Conservation (phyloP, 2,888 invertebrate species). For the Catonia carolina region DNA sequence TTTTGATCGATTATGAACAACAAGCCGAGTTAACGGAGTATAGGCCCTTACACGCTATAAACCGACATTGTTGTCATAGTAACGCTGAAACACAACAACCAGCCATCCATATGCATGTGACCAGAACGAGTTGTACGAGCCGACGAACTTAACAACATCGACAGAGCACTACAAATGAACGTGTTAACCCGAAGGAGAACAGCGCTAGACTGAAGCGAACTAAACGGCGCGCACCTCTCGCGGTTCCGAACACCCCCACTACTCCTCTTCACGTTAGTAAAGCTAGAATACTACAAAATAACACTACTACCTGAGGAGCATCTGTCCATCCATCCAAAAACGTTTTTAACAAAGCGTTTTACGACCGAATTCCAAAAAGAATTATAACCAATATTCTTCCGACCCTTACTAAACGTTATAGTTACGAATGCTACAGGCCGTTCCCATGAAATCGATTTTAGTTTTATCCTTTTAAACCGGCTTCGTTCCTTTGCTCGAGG, state of each 20-base stretch:
- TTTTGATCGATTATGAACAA: too few species aligned
- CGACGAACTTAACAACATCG: neutral
- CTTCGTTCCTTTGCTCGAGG: too few species aligned
- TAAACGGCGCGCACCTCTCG: too few species aligned
- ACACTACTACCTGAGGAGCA: neutral
- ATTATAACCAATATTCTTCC: neutral
- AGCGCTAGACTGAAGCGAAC: too few species aligned
- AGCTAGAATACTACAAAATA: too few species aligned
- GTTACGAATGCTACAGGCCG: neutral
- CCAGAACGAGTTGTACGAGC: neutral
- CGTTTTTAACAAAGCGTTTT: conserved; percentile 3
- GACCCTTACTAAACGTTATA: neutral
- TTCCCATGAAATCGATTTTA: conserved; percentile 13
- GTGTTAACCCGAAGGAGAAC: too few species aligned
- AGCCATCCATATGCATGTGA: conserved; percentile 3
- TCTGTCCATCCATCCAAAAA: neutral
- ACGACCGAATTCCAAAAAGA: conserved; percentile 3
- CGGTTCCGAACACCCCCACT: too few species aligned
- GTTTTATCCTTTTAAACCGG: conserved; percentile 8
- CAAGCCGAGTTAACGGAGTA: too few species aligned
- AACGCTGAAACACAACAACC: conserved; percentile 4
- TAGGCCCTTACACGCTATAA: conserved; percentile 5
- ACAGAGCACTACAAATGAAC: neutral
- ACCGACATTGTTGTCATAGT: conserved; percentile 7
- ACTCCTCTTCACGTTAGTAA: too few species aligned